phyloP scores from a whole-genome alignment of 2,888 invertebrate species.

The Cephus sareptanus region DNA sequence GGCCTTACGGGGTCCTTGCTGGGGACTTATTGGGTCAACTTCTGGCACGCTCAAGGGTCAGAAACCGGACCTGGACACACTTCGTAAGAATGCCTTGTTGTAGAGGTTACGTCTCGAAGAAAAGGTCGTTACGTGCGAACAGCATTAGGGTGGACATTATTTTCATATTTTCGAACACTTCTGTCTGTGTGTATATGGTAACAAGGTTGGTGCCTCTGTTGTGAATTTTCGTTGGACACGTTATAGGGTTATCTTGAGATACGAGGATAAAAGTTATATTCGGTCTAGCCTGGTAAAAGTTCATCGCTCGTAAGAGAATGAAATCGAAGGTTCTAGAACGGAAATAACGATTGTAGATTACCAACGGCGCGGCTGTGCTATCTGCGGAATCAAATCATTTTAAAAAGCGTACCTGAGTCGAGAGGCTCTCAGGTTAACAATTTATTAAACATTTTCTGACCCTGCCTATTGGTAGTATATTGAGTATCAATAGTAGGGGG shows the following conservation, averaged over 20 bases:
- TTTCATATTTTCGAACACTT: neutral
- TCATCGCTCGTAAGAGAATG: conserved; percentile 24
- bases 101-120: neutral
- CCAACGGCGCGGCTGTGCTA: conserved; percentile 34
- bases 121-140: neutral
- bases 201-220: neutral
- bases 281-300: neutral
- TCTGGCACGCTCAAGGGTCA: conserved; percentile 49
- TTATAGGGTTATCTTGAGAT: neutral
- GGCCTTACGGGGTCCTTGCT: conserved; percentile 15
- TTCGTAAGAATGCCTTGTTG: neutral
- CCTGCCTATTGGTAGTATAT: conserved; percentile 29
- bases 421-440: conserved; percentile 47
- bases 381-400: conserved; percentile 57
- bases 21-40: conserved; percentile 41
- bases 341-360: conserved; percentile 57
- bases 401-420: conserved; percentile 40
- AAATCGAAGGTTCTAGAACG: conserved; percentile 39
- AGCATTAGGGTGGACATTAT: neutral
- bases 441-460: conserved; percentile 33
- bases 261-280: neutral
- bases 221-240: neutral
- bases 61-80: conserved; percentile 53
- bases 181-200: neutral
- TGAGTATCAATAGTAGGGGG: neutral